Conservation (phyloP, 2,113 vertebrate genomes). For the Triplophysa tibetana region DNA sequence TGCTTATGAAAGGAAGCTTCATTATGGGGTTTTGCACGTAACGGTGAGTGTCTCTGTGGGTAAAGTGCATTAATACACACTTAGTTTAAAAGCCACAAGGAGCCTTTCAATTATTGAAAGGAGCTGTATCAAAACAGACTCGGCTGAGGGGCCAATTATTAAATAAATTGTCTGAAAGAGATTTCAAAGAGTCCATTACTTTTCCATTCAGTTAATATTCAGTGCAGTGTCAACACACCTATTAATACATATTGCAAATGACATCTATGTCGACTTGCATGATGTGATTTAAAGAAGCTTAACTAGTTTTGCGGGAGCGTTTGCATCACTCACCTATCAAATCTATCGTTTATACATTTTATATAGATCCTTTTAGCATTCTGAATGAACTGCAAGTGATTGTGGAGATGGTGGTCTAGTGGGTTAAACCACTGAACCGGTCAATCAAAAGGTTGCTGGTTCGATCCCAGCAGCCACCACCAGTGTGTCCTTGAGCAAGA, state of each 20-base stretch:
- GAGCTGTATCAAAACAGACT: neutral
- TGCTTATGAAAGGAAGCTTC: conserved; percentile 9
- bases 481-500: too few relatives aligned
- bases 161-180: conserved; percentile 35
- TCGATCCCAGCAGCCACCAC: too few relatives aligned
- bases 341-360: neutral
- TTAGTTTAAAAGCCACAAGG: neutral
- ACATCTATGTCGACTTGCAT: neutral
- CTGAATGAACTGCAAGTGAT: too few relatives aligned
- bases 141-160: neutral
- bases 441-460: too few relatives aligned
- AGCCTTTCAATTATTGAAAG: neutral
- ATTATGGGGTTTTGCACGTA: neutral
- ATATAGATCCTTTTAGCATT: too few relatives aligned
- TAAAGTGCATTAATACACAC: neutral
- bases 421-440: too few relatives aligned
- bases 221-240: neutral
- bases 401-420: too few relatives aligned
- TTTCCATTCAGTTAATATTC: conserved; percentile 6
- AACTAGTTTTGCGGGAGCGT: neutral
- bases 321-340: neutral
- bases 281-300: neutral
- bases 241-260: neutral
- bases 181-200: conserved; percentile 26
- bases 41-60: neutral